phyloP scores from a whole-genome alignment of 2,113 vertebrate genomes.

The Irena cyanogastra region DNA sequence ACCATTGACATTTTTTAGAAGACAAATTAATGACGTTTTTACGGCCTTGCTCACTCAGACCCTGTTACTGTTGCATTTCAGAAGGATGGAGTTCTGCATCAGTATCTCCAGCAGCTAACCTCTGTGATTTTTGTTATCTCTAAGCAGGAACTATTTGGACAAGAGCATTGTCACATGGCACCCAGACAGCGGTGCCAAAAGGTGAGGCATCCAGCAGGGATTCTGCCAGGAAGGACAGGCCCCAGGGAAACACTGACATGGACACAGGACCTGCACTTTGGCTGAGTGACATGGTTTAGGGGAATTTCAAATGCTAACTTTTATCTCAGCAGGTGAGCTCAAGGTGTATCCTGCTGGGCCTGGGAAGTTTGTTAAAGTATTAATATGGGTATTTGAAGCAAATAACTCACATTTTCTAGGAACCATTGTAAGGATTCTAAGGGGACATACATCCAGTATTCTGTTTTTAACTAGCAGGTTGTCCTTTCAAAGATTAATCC shows the following conservation, averaged over 20 bases:
- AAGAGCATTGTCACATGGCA: fast-evolving
- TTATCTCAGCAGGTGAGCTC: background rate
- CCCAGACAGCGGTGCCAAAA: background rate
- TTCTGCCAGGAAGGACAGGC: fast-evolving
- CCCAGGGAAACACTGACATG: fast-evolving
- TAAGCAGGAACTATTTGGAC: background rate
- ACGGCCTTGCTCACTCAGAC: background rate
- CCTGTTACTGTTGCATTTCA: background rate
- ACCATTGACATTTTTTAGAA: background rate
- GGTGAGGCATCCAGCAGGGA: no score
- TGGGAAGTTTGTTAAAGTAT: background rate
- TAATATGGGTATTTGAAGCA: background rate
- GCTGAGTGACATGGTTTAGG: fast-evolving
- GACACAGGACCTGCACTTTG: background rate
- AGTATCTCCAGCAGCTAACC: background rate
- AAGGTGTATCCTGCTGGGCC: background rate
- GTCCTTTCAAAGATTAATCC: background rate
- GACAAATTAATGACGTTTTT: background rate
- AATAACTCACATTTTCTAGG: background rate
- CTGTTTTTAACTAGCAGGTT: background rate
- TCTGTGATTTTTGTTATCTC: background rate
- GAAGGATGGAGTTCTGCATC: background rate
- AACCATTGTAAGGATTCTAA: background rate
- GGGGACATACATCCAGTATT: background rate
- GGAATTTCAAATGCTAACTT: background rate